Percentiles rank a stretch among this genome's conserved stretches.
Conservation (phyloP, 2,113 vertebrate species). For the Zingel zingel region DNA sequence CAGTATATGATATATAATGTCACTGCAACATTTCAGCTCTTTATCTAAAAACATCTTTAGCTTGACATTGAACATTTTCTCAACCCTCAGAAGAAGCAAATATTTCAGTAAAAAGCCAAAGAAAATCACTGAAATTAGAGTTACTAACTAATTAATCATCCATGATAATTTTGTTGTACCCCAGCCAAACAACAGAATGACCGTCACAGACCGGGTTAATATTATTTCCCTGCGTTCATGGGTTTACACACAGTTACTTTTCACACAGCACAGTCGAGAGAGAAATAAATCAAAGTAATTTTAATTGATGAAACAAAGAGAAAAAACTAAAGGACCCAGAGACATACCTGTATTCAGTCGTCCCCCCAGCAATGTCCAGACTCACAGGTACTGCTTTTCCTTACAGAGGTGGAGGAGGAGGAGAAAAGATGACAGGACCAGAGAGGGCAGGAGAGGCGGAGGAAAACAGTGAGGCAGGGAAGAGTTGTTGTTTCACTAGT, state of each 20-base stretch:
- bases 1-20: neutral
- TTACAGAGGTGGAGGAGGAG: neutral
- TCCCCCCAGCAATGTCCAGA: conserved; percentile 27
- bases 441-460: conserved; percentile 29
- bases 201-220: neutral
- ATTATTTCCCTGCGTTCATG: neutral
- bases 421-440: conserved; percentile 26
- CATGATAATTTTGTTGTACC: neutral
- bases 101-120: neutral
- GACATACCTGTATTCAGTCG: conserved; percentile 63
- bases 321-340: neutral
- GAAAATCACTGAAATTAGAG: neutral
- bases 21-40: neutral
- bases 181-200: conserved; percentile 13
- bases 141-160: neutral
- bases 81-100: neutral
- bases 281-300: neutral
- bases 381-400: conserved; percentile 51
- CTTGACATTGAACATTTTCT: neutral
- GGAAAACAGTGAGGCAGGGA: conserved; percentile 12
- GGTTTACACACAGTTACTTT: neutral
- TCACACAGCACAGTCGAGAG: neutral
- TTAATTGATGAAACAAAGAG: conserved; percentile 9
- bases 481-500: conserved; percentile 32
- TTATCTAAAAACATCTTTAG: neutral